phyloP scores from a whole-genome alignment of 1,140 invertebrate species.

The Chironomus tepperi region DNA sequence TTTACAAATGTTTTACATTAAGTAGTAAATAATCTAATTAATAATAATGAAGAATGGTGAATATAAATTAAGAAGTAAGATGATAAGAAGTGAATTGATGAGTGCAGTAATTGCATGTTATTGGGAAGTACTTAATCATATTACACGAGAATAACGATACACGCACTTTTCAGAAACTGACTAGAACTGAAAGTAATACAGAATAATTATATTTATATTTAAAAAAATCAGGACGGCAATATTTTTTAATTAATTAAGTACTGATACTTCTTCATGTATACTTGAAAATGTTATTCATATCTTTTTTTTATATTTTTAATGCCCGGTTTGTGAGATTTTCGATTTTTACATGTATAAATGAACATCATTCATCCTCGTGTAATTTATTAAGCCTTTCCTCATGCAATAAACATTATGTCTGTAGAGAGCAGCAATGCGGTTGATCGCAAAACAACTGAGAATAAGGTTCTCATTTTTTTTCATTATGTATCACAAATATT shows the following conservation, averaged over 20 bases:
- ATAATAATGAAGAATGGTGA: not conserved
- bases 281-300: not conserved
- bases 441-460: not conserved
- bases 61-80: not conserved
- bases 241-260: slow-evolving; percentile 15
- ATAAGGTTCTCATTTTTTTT: not conserved
- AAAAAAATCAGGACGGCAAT: slow-evolving; percentile 6
- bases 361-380: not conserved
- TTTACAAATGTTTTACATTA: not conserved
- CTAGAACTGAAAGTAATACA: not conserved
- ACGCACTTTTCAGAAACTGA: not conserved
- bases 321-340: not conserved
- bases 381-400: not conserved
- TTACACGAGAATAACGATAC: too few relatives aligned
- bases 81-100: not conserved
- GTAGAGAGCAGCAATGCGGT: not conserved
- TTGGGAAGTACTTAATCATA: not conserved
- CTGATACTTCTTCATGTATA: not conserved
- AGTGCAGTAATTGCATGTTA: not conserved
- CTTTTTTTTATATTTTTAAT: not conserved
- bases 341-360: too few relatives aligned
- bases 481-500: not conserved
- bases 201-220: not conserved
- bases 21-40: too few relatives aligned
- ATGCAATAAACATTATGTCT: not conserved